Percentiles rank a stretch among this genome's conserved stretches.
Conservation (phyloP, 2,113 vertebrate genomes). For the Tursiops truncatus region DNA sequence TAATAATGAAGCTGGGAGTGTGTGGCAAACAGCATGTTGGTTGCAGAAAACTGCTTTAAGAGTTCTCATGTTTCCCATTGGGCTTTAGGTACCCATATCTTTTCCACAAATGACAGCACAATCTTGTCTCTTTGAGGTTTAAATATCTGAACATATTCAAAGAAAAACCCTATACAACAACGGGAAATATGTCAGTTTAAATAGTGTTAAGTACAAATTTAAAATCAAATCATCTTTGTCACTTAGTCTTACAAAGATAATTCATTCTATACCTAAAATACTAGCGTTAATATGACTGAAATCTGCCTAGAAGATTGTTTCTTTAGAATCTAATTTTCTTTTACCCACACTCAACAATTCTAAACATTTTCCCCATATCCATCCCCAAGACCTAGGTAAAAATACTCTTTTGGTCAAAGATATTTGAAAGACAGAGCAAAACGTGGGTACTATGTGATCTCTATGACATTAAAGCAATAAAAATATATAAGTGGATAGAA, state of each 20-base stretch:
- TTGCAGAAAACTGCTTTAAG: not conserved
- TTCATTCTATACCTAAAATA: not conserved
- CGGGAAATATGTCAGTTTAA: not conserved
- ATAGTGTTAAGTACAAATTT: not conserved
- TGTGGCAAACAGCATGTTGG: not conserved
- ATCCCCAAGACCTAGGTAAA: not conserved
- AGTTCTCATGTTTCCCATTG: not conserved
- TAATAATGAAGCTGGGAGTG: not conserved
- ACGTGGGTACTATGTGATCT: not conserved
- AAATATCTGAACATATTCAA: not conserved
- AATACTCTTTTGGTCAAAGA: not conserved
- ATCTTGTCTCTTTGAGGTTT: not conserved
- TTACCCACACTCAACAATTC: not conserved
- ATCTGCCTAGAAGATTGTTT: not conserved
- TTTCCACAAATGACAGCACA: not conserved
- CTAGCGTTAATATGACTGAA: not conserved
- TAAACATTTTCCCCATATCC: not conserved
- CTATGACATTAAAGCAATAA: not conserved
- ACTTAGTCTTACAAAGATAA: not conserved
- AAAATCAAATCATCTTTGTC: not conserved
- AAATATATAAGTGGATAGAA: not conserved
- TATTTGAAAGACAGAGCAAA: not conserved
- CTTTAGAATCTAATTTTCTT: conserved; percentile 19
- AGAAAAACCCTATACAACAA: not conserved
- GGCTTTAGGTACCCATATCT: not conserved